These are phyloP conservation scores for Coturnix japonica DNA, from an alignment of 2,113 vertebrate genomes.

Conservation along the genomic window DNA sequence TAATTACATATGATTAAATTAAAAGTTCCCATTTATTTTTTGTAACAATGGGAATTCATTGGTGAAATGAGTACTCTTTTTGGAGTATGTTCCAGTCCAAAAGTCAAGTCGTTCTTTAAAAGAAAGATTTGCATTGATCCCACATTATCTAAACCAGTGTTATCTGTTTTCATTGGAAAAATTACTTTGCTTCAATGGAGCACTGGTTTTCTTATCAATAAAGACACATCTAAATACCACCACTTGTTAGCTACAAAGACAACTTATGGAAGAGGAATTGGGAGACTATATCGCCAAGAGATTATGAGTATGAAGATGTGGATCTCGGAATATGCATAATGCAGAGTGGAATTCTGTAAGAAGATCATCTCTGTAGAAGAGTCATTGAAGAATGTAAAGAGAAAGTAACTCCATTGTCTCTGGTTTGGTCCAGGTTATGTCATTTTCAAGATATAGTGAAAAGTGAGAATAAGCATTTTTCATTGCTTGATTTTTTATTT, in stretches of 20 bases:
- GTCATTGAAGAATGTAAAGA: neutral
- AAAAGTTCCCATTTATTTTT: neutral
- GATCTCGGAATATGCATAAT: neutral
- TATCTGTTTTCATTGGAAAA: neutral
- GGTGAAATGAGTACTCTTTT: neutral
- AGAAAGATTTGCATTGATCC: neutral
- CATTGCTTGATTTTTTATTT: neutral
- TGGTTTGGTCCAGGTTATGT: neutral
- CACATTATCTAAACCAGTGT: neutral
- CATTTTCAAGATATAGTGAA: neutral
- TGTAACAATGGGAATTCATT: neutral
- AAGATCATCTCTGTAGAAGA: neutral
- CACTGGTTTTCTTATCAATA: neutral
- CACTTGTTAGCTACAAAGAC: neutral
- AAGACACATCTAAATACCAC: neutral
- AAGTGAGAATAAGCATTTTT: neutral
- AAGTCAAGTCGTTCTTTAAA: neutral
- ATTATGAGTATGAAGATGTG: accelerated
- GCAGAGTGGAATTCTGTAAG: neutral
- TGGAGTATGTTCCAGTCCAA: neutral
- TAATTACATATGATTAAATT: constrained; percentile 12
- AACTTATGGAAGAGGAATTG: neutral
- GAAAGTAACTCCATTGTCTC: accelerated
- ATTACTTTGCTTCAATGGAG: neutral
- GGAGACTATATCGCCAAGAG: neutral